A percentile compares a stretch with the other conserved stretches of the same genome.
phyloP scores from a whole-genome alignment of 2,797 vertebrate species.

The Hydrophis major region DNA sequence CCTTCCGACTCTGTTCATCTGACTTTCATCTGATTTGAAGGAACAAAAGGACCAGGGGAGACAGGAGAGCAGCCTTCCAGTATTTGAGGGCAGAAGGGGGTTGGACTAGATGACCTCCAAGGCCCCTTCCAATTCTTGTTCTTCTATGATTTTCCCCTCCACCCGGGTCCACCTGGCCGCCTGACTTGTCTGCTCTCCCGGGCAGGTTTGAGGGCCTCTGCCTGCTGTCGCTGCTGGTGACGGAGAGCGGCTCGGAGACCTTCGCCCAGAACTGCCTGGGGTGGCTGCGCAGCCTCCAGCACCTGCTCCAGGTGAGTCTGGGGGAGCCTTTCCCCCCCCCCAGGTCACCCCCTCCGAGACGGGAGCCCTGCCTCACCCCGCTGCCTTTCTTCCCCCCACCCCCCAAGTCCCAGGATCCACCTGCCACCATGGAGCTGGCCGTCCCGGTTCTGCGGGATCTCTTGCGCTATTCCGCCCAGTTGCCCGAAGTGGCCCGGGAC shows the following conservation, averaged over 20 bases:
- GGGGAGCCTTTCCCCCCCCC: accelerated
- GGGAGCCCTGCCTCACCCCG: too few relatives aligned
- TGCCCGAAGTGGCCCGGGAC: conserved; percentile 82
- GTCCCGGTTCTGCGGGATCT: conserved; percentile 82
- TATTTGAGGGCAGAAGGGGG: too few relatives aligned
- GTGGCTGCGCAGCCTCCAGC: conserved; percentile 88
- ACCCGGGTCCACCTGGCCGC: too few relatives aligned
- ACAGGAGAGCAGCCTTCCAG: too few relatives aligned
- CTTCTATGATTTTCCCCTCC: too few relatives aligned
- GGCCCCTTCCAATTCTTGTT: too few relatives aligned
- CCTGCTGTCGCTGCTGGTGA: conserved; percentile 84
- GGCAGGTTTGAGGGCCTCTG: conserved; percentile 86
- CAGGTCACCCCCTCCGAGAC: accelerated
- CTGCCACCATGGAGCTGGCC: conserved; percentile 81
- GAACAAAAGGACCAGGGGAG: too few relatives aligned
- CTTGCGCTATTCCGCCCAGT: conserved; percentile 82
- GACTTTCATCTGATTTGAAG: too few relatives aligned
- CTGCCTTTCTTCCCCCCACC: accelerated
- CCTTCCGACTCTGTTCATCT: too few relatives aligned
- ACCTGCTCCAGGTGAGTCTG: conserved; percentile 82
- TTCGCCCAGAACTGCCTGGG: conserved; percentile 87
- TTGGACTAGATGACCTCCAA: too few relatives aligned
- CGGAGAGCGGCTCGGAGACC: conserved; percentile 84
- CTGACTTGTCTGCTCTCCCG: not conserved
- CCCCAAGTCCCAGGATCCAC: conserved; percentile 83